phyloP scores from a whole-genome alignment of 2,888 invertebrate species.

The Pterobdella sp. region DNA sequence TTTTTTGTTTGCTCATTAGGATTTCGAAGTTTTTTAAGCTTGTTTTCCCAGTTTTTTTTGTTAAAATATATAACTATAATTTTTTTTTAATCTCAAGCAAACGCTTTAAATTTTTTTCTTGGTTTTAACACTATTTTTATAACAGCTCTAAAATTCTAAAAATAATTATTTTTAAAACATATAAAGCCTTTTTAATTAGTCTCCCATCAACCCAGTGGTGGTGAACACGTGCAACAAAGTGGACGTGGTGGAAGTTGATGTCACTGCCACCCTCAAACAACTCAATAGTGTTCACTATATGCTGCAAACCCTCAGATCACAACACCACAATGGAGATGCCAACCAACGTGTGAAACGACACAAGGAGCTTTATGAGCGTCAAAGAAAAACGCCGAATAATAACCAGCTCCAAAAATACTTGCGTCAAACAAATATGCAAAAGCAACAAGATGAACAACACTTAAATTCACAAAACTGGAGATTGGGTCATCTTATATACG shows the following conservation, averaged over 20 bases:
- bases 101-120: too few relatives aligned
- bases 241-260: neutral
- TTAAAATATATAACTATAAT: too few relatives aligned
- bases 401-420: neutral
- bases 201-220: neutral
- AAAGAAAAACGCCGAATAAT: neutral
- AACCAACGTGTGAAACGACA: neutral
- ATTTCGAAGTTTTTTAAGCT: too few relatives aligned
- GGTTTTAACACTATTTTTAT: too few relatives aligned
- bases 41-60: too few relatives aligned
- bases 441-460: conserved; percentile 12
- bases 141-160: too few relatives aligned
- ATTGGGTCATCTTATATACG: conserved; percentile 6
- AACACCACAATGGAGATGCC: neutral
- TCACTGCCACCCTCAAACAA: neutral
- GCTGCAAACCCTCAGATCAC: neutral
- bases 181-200: too few relatives aligned
- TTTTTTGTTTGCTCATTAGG: too few relatives aligned
- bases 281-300: neutral
- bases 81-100: too few relatives aligned
- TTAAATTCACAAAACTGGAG: conserved; percentile 3
- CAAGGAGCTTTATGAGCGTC: neutral
- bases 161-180: too few relatives aligned
- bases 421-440: neutral
- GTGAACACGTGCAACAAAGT: neutral